These are phyloP conservation scores for Scelioninae gen. 2 DNA, from an alignment of 2,888 invertebrate genomes.

Conservation along the genomic window DNA sequence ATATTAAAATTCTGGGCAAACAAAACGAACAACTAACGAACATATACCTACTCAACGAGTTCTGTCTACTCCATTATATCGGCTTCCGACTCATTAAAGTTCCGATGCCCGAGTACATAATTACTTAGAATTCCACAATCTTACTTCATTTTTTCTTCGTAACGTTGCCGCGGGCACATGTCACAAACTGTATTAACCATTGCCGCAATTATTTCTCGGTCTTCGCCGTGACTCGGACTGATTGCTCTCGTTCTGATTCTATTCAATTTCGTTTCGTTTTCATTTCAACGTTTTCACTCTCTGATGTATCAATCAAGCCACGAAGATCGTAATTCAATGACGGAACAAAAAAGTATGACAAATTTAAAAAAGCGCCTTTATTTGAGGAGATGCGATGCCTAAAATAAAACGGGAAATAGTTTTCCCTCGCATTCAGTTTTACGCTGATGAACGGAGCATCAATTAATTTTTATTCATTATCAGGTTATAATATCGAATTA, in stretches of 20 bases:
- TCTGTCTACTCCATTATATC: constrained; percentile 57
- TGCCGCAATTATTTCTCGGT: constrained; percentile 45
- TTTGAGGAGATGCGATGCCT: no score
- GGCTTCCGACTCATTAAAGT: constrained; percentile 59
- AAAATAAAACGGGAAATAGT: no score
- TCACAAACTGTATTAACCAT: constrained; percentile 56
- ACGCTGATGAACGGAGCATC: no score
- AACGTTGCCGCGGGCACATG: constrained; percentile 47
- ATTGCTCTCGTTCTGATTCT: constrained; percentile 39
- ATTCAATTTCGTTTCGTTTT: constrained; percentile 42
- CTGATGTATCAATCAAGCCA: constrained; percentile 40
- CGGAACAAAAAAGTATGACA: neutral
- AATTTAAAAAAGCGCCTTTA: neutral
- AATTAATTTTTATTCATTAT: no score
- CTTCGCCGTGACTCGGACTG: constrained; percentile 25
- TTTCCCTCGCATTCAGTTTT: no score
- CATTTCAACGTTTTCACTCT: constrained; percentile 25
- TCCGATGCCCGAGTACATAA: constrained; percentile 53
- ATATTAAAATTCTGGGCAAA: constrained; percentile 38
- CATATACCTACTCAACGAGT: constrained; percentile 51
- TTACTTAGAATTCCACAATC: constrained; percentile 55
- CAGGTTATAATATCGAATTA: no score
- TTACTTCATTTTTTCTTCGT: constrained; percentile 36
- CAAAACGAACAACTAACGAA: constrained; percentile 31
- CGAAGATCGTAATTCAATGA: constrained; percentile 2